phyloP scores from a whole-genome alignment of 1,140 invertebrate genomes.

The Neotoxoptera formosana region DNA sequence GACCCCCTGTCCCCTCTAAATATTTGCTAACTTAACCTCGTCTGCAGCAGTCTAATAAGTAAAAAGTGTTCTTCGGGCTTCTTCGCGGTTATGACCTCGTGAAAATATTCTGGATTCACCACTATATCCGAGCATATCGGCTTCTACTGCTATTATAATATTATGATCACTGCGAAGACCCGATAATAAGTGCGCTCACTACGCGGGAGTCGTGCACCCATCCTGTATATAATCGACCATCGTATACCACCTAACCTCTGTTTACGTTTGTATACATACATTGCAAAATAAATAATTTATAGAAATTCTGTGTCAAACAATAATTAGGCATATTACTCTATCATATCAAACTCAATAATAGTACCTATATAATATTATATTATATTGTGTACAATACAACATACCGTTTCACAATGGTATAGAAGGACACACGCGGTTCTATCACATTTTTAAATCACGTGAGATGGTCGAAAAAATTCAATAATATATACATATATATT shows the following conservation, averaged over 20 bases:
- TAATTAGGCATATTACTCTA: not conserved
- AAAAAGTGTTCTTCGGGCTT: not conserved
- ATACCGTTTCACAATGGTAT: not conserved
- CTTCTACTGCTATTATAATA: not conserved
- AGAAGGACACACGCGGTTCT: not conserved
- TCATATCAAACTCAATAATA: not conserved
- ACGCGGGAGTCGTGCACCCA: not conserved
- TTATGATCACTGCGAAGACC: not conserved
- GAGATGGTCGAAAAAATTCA: not conserved
- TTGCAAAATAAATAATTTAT: not conserved
- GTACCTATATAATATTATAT: too few species aligned
- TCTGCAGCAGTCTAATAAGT: too few species aligned
- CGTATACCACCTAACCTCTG: not conserved
- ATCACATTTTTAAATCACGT: slow-evolving; percentile 10
- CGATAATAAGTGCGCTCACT: not conserved
- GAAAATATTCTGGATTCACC: not conserved
- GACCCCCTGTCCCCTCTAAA: too few species aligned
- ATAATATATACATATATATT: too few species aligned
- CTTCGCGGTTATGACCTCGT: not conserved
- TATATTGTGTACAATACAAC: not conserved
- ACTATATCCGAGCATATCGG: not conserved
- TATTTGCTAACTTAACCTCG: too few species aligned
- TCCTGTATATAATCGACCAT: not conserved
- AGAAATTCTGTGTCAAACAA: slow-evolving; percentile 19
- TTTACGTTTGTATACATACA: not conserved